Conservation (phyloP, 2,888 invertebrate species). For the Osedax frankpressi region DNA sequence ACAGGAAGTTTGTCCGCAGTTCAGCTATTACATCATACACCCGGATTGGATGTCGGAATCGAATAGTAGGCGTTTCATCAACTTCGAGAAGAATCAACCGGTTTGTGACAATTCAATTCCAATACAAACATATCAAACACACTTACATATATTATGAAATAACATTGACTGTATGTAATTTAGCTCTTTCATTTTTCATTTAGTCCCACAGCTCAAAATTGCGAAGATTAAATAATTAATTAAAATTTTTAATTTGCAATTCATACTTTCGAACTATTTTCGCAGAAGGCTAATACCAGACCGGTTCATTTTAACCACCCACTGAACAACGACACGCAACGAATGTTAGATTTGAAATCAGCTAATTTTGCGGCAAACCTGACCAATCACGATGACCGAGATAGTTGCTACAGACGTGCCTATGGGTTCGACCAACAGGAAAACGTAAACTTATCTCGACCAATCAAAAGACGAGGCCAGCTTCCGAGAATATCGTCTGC, state of each 20-base stretch:
- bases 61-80: conserved; percentile 5
- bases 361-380: background rate
- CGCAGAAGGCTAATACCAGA: too few species aligned
- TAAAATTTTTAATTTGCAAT: too few species aligned
- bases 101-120: background rate
- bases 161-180: too few species aligned
- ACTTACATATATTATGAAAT: too few species aligned
- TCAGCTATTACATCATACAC: conserved; percentile 11
- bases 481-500: background rate
- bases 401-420: background rate
- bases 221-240: too few species aligned
- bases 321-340: conserved; percentile 5
- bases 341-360: background rate
- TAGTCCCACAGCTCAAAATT: too few species aligned
- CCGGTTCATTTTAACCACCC: conserved; percentile 7
- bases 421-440: background rate
- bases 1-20: conserved; percentile 1
- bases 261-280: too few species aligned
- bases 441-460: background rate
- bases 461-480: background rate
- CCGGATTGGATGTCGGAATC: conserved; percentile 8
- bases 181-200: too few species aligned
- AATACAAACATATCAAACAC: background rate
- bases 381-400: background rate
- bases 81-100: background rate